phyloP scores from a whole-genome alignment of 2,797 vertebrate species.

The Ceyx erithaca region DNA sequence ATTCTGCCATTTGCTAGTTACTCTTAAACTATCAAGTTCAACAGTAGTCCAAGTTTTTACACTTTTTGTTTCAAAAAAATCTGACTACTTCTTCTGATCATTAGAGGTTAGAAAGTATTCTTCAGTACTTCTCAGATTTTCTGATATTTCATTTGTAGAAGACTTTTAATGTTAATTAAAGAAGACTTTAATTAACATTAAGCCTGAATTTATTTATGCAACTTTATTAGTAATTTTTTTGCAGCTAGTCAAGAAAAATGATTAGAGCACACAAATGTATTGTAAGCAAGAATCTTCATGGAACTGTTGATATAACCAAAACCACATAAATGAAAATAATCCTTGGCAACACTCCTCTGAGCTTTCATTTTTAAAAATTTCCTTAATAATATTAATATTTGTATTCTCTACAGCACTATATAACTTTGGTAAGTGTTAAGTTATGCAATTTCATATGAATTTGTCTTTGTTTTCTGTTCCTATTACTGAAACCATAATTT shows the following conservation, averaged over 20 bases:
- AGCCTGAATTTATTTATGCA: no score
- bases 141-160: no score
- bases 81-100: no score
- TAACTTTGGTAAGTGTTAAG: not conserved
- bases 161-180: no score
- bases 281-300: not conserved
- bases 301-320: not conserved
- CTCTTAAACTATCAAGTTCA: not conserved
- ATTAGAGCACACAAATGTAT: no score
- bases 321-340: not conserved
- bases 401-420: not conserved
- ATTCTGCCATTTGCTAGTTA: not conserved
- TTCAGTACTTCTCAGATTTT: no score
- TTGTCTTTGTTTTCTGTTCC: not conserved
- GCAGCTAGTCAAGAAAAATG: no score
- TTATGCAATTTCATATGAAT: not conserved
- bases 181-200: no score
- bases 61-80: no score
- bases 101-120: no score
- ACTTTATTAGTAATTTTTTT: no score
- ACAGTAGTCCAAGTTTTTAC: not conserved
- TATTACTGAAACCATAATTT: not conserved
- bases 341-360: not conserved
- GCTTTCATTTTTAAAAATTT: not conserved
- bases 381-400: not conserved